Base-by-base conservation (phyloP, 2,888 invertebrate genomes). In the Beris chalybata region DNA sequence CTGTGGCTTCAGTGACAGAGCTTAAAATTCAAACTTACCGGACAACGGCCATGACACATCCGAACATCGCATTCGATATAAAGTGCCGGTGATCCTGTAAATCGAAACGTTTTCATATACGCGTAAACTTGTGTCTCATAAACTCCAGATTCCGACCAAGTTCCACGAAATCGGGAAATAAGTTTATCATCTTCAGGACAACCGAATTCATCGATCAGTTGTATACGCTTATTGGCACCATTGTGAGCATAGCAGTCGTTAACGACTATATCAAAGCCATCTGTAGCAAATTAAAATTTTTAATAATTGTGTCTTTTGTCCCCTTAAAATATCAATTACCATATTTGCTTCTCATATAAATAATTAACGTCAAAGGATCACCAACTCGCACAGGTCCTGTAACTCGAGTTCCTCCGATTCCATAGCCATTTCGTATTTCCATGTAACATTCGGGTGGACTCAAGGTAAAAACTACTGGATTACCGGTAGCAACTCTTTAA, bases 371-470 rank as follows among this genome's bases (percentile, higher is more conserved):
- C 53, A 95, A 84, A 0, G 95, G 95, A 80, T 95, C 95, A 0
- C 95, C 95, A 22, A 95, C 95, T 5, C 94, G 85, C 45, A 95
- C 95, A 1, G 95, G 94, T 4, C 94, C 94, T 0, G 92, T 87
- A 0, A 95, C 92, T 63, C 94, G 82, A 50, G 90, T 90, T 56
- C 95, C 95, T 43, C 87, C 86, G 6, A 93, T 92, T 12, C 94
- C 93, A 79, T 94, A 95, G 29, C 95, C 95, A 72, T 93, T 89
- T 71, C 94, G 85, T 74, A 95, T 95, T 83, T 95, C 95, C 95
- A 95, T 95, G 82, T 95, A 94, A 78, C 95, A 95, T 79, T 95
- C 95, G 0, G 95, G 95, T 1, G 95, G 95, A 71, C 93, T 93
- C 61, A 95, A 83, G 0, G 95, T 95, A 77, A 95, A 95, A 47